Evolutionary conservation across 2,888 invertebrate genomes (phyloP).

Genomic region (Caradrina clavipalpis): DNA sequence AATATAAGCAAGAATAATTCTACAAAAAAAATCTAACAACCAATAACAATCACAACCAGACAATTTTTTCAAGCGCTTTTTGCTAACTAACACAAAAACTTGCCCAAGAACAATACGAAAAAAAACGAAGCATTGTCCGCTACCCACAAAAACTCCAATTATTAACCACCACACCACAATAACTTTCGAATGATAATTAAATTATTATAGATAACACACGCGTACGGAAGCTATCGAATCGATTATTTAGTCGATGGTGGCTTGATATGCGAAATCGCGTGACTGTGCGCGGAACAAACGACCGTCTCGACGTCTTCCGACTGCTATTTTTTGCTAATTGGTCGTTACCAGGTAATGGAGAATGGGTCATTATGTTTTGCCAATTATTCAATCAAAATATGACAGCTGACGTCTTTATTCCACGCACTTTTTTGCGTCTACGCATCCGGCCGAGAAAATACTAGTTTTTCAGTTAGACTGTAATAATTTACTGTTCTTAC

Average conservation of each 20-base stretch:
- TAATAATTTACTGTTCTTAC: neutral
- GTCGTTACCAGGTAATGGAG: conserved; percentile 42
- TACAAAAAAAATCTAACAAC: conserved; percentile 17
- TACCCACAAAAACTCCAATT: conserved; percentile 62
- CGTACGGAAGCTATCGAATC: conserved; percentile 72
- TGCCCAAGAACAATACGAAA: conserved; percentile 12
- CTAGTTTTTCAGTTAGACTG: neutral
- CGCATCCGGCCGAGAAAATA: neutral
- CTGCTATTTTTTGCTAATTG: conserved; percentile 48
- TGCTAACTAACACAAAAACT: conserved; percentile 22
- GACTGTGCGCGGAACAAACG: conserved; percentile 64
- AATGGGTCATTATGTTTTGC: conserved; percentile 54
- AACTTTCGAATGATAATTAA: conserved; percentile 73
- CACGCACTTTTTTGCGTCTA: conserved; percentile 6
- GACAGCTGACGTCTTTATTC: conserved; percentile 35
- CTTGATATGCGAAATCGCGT: conserved; percentile 62
- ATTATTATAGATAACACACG: conserved; percentile 69
- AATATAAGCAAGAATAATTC: neutral
- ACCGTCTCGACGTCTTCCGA: conserved; percentile 61
- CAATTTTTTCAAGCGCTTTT: conserved; percentile 1
- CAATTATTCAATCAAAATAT: conserved; percentile 45
- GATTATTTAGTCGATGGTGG: conserved; percentile 46
- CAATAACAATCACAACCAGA: neutral
- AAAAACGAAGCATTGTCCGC: conserved; percentile 21
- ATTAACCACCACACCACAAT: conserved; percentile 60